Conservation (phyloP, 2,888 invertebrate genomes). For the Cephus spinipes region DNA sequence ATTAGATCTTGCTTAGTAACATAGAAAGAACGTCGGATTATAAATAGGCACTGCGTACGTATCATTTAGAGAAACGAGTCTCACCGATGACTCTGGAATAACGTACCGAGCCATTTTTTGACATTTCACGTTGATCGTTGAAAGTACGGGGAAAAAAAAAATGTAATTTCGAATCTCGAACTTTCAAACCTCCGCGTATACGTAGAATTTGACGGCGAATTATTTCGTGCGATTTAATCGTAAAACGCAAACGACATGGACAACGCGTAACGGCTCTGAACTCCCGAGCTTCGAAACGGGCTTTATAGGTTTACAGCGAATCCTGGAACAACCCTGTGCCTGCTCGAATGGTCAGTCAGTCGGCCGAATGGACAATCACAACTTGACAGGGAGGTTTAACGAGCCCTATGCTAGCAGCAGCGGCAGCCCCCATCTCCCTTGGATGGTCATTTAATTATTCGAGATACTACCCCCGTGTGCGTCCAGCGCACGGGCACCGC, state of each 20-base stretch:
- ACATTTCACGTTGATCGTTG: background rate
- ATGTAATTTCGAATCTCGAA: background rate
- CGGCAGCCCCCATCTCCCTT: constrained; percentile 42
- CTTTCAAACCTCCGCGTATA: background rate
- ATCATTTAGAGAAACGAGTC: background rate
- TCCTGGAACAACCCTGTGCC: constrained; percentile 52
- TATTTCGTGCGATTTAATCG: constrained; percentile 54
- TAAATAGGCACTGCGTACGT: background rate
- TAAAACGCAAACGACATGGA: constrained; percentile 50
- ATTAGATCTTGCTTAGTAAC: background rate
- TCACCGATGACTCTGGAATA: background rate
- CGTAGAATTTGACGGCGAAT: background rate
- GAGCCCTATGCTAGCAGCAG: constrained; percentile 59
- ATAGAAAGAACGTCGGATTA: background rate
- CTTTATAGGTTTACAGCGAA: constrained; percentile 51
- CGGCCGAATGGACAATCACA: constrained; percentile 61
- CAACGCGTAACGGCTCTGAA: background rate
- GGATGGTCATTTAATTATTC: constrained; percentile 67
- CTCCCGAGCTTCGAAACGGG: constrained; percentile 29
- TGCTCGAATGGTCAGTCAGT: constrained; percentile 49
- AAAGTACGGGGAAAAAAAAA: background rate
- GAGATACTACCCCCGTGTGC: constrained; percentile 54
- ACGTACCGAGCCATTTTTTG: background rate
- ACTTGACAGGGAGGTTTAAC: constrained; percentile 66
- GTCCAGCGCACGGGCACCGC: constrained; percentile 39